Evolutionary conservation across 2,797 vertebrate species (phyloP), one percentile per base, ranked within the genome.

Genomic region (Scolopax rusticola): DNA sequence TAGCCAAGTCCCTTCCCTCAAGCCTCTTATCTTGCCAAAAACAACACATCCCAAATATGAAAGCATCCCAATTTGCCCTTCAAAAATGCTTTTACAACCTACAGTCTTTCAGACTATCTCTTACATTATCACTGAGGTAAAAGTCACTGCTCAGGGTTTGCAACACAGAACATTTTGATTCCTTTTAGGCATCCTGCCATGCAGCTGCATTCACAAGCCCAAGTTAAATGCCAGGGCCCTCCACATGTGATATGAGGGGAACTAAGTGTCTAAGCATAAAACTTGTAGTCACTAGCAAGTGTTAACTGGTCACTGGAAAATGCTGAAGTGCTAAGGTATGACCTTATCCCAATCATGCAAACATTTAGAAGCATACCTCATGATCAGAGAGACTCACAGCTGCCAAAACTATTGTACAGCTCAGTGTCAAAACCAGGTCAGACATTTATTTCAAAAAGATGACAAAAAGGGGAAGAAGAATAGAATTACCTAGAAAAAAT

Each of bases 1-100:
- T 61, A 93, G 81, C 94, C 92, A 94, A 94, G 40, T 87, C n/a
- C 75, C 45, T 89, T 89, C 28, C n/a, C 81, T 94, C 81, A 70
- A 41, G 57, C 53, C 48, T 83, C 53, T 90, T 83, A 74, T 83
- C 64, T 92, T 89, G 71, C 86, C 77, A 81, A 83, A 95, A 65
- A 1, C 23, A 90, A 38, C 24, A 47, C 28, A 87, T 16, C 25
- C 71, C 68, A 88, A 70, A 50, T 51, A 28, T 4, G 25, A 77
- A 78, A 68, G 23, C 50, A 94, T 47, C 50, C 71, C 47, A 9
- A 65, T 85, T 68, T 86, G 53, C 64, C 71, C 82, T 96, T 92
- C 81, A 84, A 84, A 73, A 79, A 82, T 63, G 30, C 20, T 84
- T 82, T 90, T 59, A 45, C 64, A 94, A 51, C n/a, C 59, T 90